Conservation (phyloP, 2,113 vertebrate species). For the Colossoma macropomum region DNA sequence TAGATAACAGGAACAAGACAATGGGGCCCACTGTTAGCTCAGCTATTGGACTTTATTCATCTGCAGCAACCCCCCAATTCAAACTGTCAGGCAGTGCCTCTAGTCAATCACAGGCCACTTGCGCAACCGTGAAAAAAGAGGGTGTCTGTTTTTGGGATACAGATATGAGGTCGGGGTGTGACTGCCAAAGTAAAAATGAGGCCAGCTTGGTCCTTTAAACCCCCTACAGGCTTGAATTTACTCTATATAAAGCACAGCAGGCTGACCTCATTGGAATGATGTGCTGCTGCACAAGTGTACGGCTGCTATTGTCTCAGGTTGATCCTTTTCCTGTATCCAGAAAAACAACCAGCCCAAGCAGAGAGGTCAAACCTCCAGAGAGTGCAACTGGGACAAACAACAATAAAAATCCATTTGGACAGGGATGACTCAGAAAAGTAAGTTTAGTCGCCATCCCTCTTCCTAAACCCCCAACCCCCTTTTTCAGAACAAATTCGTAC, state of each 20-base stretch:
- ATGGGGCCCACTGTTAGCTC: conserved; percentile 72
- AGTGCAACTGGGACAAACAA: conserved; percentile 52
- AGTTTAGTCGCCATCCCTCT: conserved; percentile 41
- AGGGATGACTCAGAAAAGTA: neutral
- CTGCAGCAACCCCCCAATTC: conserved; percentile 57
- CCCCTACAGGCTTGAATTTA: conserved; percentile 22
- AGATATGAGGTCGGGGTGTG: conserved; percentile 61
- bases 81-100: conserved; percentile 50
- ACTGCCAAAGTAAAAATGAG: conserved; percentile 28
- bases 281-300: conserved; percentile 50
- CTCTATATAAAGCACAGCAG: conserved; percentile 29
- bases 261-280: conserved; percentile 43
- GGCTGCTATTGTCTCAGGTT: conserved; percentile 59
- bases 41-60: conserved; percentile 70
- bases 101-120: conserved; percentile 59
- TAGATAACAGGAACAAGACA: conserved; percentile 68
- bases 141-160: conserved; percentile 56
- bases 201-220: conserved; percentile 4
- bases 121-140: conserved; percentile 17
- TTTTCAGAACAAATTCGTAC: conserved; percentile 47
- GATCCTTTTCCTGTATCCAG: conserved; percentile 53
- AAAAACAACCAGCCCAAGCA: conserved; percentile 53
- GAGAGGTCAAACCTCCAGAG: conserved; percentile 56
- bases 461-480: conserved; percentile 35
- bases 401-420: conserved; percentile 61